phyloP scores from a whole-genome alignment of 2,888 invertebrate species.

The Fissipunctia ypsillon region DNA sequence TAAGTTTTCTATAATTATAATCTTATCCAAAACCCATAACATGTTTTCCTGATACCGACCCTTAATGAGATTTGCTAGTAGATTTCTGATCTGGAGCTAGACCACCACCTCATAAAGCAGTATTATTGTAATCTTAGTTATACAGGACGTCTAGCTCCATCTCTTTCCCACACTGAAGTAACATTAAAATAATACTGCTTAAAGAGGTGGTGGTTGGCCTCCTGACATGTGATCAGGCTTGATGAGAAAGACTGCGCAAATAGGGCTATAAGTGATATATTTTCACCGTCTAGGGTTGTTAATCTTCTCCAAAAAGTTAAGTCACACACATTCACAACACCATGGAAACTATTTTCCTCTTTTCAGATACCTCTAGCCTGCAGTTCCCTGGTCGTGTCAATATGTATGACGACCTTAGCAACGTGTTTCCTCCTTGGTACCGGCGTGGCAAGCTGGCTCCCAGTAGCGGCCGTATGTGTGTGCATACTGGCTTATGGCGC shows the following conservation, averaged over 20 bases:
- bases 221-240: too few relatives aligned
- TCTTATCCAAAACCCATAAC: too few relatives aligned
- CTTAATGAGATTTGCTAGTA: too few relatives aligned
- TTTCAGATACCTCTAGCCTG: constrained; percentile 78
- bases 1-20: too few relatives aligned
- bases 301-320: neutral
- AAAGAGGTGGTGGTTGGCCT: too few relatives aligned
- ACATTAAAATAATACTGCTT: too few relatives aligned
- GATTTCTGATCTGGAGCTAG: too few relatives aligned
- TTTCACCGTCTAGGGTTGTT: neutral
- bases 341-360: neutral
- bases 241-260: neutral
- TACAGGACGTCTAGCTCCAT: too few relatives aligned
- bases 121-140: too few relatives aligned
- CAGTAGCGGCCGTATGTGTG: constrained; percentile 77
- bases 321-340: neutral
- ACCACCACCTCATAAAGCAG: too few relatives aligned
- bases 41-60: too few relatives aligned
- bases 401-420: constrained; percentile 80
- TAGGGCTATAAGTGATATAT: neutral
- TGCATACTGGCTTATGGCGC: constrained; percentile 81
- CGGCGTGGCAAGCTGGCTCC: constrained; percentile 73
- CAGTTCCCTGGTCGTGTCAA: constrained; percentile 78
- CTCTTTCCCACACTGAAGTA: too few relatives aligned
- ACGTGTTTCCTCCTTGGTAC: constrained; percentile 76